phyloP scores from a whole-genome alignment of 2,113 vertebrate species.

The Ceratotherium simum region DNA sequence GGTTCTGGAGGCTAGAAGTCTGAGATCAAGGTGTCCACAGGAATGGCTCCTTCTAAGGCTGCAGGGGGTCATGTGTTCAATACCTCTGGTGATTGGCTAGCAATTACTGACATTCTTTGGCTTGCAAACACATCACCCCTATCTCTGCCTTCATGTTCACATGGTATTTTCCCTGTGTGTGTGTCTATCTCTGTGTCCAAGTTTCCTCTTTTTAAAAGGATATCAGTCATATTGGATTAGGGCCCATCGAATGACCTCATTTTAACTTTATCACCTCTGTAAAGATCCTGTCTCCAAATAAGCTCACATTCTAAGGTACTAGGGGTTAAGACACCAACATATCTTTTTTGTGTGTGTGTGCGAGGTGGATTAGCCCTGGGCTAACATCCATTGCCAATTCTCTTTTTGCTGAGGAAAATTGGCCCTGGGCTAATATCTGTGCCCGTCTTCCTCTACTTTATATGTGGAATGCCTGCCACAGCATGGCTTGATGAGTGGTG shows the following conservation, averaged over 20 bases:
- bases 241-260: neutral
- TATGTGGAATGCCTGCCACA: too few species aligned
- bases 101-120: neutral
- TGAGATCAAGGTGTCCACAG: neutral
- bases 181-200: too few species aligned
- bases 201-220: too few species aligned
- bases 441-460: too few species aligned
- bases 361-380: too few species aligned
- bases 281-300: neutral
- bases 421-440: too few species aligned
- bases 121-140: neutral
- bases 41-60: neutral
- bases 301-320: neutral
- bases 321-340: neutral
- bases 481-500: too few species aligned
- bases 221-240: neutral
- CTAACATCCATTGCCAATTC: too few species aligned
- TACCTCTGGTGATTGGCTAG: neutral
- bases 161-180: too few species aligned
- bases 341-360: neutral
- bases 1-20: neutral
- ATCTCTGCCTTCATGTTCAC: too few species aligned
- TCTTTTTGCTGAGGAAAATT: too few species aligned
- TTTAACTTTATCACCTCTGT: neutral
- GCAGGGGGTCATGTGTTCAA: neutral